phyloP scores from a whole-genome alignment of 2,888 invertebrate genomes.

The Melipona bicolor region DNA sequence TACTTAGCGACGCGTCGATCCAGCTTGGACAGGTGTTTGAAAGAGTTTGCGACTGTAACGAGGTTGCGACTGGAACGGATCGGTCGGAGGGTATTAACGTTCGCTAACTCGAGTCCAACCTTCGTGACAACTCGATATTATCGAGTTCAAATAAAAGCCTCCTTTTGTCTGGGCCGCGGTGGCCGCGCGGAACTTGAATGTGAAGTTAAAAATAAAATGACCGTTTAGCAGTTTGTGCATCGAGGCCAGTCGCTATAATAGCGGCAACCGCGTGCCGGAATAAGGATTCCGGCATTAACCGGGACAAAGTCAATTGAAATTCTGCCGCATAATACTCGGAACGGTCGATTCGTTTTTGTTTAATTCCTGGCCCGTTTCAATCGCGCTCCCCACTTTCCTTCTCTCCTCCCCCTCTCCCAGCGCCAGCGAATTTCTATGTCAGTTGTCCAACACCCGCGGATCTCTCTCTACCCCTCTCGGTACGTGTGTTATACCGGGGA shows the following conservation, averaged over 20 bases:
- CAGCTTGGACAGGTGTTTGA: conserved; percentile 32
- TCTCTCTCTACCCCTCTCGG: neutral
- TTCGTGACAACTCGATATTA: conserved; percentile 62
- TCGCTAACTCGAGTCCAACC: conserved; percentile 18
- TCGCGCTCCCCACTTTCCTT: conserved; percentile 24
- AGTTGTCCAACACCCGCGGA: neutral
- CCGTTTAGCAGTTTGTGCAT: conserved; percentile 63
- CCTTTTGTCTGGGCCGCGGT: conserved; percentile 53
- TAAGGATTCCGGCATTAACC: conserved; percentile 57
- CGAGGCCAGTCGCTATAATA: conserved; percentile 61
- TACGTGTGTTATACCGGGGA: too few relatives aligned
- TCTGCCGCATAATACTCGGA: conserved; percentile 49
- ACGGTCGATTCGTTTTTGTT: conserved; percentile 55
- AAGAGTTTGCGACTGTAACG: conserved; percentile 34
- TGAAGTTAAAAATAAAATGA: conserved; percentile 70
- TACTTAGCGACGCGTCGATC: neutral
- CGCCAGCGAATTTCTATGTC: neutral
- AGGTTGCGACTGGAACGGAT: conserved; percentile 22
- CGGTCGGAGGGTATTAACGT: conserved; percentile 14
- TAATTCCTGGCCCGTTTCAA: conserved; percentile 42
- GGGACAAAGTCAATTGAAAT: conserved; percentile 63
- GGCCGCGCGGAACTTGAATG: conserved; percentile 52
- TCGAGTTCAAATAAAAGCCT: conserved; percentile 54
- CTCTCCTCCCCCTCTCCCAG: neutral
- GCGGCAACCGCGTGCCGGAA: conserved; percentile 44